Conservation (phyloP, 2,797 vertebrate species). For the Zalophus californianus region DNA sequence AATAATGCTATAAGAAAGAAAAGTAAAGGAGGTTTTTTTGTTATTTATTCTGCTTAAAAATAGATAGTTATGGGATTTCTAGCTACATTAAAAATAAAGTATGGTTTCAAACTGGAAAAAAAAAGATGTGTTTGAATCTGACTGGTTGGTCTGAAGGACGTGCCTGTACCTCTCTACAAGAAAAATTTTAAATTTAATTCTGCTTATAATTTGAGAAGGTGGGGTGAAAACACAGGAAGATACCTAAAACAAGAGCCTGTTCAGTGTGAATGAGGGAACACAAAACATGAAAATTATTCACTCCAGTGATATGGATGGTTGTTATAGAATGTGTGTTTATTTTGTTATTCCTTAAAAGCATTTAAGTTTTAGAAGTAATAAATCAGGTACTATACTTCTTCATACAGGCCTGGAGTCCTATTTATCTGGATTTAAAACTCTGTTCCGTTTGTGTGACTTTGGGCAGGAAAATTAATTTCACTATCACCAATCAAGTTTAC, state of each 20-base stretch:
- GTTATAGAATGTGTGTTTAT: not conserved
- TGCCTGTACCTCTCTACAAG: not conserved
- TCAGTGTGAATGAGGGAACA: not conserved
- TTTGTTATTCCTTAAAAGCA: not conserved
- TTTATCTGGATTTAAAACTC: not conserved
- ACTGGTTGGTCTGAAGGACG: not conserved
- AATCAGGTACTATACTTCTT: not conserved
- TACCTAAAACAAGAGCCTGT: not conserved
- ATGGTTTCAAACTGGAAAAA: slow-evolving; percentile 82
- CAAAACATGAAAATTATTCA: not conserved
- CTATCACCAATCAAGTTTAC: not conserved
- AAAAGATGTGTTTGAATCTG: not conserved
- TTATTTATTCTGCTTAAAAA: slow-evolving; percentile 81
- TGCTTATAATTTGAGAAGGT: not conserved
- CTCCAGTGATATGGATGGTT: not conserved
- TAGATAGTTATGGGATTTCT: slow-evolving; percentile 84
- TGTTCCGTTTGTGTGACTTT: not conserved
- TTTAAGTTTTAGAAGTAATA: not conserved
- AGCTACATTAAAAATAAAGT: slow-evolving; percentile 87
- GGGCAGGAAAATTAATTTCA: not conserved
- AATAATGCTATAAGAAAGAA: slow-evolving; percentile 77
- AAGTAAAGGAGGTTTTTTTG: slow-evolving; percentile 31
- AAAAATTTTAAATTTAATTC: not conserved
- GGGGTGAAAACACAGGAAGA: not conserved
- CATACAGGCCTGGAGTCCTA: not conserved